These are phyloP conservation scores for Orthonevra nobilis DNA, from an alignment of 2,888 invertebrate species.

Conservation along the genomic window DNA sequence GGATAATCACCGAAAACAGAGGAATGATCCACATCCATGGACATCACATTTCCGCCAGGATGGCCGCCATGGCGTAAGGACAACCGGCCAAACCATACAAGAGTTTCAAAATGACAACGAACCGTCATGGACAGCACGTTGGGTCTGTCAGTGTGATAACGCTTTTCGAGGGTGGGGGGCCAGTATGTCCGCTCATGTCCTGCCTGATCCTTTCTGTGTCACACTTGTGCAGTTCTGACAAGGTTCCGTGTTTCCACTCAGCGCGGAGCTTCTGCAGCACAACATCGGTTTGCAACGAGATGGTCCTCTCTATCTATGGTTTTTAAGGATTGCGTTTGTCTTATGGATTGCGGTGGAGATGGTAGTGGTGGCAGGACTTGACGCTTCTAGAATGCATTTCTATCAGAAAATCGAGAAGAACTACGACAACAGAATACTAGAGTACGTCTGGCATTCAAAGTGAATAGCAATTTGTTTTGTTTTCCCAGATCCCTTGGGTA, in stretches of 20 bases:
- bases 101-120: constrained; percentile 23
- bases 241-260: constrained; percentile 43
- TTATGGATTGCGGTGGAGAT: constrained; percentile 44
- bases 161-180: too few relatives aligned
- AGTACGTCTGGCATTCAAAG: constrained; percentile 55
- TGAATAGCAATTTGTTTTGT: constrained; percentile 69
- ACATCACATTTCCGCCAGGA: constrained; percentile 38
- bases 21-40: neutral
- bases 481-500: constrained; percentile 54
- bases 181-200: too few relatives aligned
- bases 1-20: constrained; percentile 16
- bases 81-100: constrained; percentile 1
- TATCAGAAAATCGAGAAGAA: constrained; percentile 8
- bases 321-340: constrained; percentile 60
- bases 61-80: constrained; percentile 24
- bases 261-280: constrained; percentile 33
- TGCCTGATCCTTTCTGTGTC: constrained; percentile 16
- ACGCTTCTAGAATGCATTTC: constrained; percentile 36
- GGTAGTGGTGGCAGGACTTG: constrained; percentile 15
- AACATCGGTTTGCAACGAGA: constrained; percentile 37
- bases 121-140: constrained; percentile 21
- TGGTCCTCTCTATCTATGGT: constrained; percentile 17
- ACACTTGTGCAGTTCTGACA: too few relatives aligned
- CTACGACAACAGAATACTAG: constrained; percentile 33
- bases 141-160: too few relatives aligned